These are phyloP conservation scores for Hoplostethus atlanticus DNA, from an alignment of 2,797 vertebrate genomes.

Conservation along the genomic window DNA sequence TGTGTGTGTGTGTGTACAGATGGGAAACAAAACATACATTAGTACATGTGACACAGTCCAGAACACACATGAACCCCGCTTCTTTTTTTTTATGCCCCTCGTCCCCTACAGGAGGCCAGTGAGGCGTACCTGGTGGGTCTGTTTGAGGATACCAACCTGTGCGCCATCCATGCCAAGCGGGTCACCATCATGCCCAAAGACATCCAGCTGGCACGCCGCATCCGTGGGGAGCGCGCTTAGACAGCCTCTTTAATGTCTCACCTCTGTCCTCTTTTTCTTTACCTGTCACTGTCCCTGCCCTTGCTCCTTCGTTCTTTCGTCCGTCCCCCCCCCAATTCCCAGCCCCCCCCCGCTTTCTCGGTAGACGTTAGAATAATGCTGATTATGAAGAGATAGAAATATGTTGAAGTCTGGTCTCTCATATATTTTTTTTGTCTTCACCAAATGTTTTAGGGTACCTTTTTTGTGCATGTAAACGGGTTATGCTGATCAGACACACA, in stretches of 20 bases:
- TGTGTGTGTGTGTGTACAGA: not conserved
- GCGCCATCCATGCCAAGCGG: constrained; percentile 93
- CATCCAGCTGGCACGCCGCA: constrained; percentile 93
- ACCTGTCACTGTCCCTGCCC: constrained; percentile 43
- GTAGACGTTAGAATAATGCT: constrained; percentile 85
- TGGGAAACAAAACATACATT: not conserved
- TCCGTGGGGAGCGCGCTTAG: constrained; percentile 90
- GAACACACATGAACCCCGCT: no score
- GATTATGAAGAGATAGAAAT: constrained; percentile 81
- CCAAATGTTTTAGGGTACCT: constrained; percentile 82
- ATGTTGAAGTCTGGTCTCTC: constrained; percentile 79
- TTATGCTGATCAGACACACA: constrained; percentile 73
- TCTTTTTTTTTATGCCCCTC: constrained; percentile 1
- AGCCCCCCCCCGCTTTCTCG: constrained; percentile 64
- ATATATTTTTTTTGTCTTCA: constrained; percentile 77
- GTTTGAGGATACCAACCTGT: constrained; percentile 93
- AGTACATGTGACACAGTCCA: not conserved
- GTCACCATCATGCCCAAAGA: constrained; percentile 95
- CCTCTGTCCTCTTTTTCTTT: constrained; percentile 60
- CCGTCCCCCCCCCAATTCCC: constrained; percentile 1
- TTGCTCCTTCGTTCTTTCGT: constrained; percentile 34
- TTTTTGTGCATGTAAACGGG: constrained; percentile 80
- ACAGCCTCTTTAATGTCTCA: constrained; percentile 23
- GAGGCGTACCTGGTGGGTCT: constrained; percentile 92
- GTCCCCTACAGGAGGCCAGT: constrained; percentile 87